Conservation (phyloP, 2,113 vertebrate species). For the Podiceps cristatus region DNA sequence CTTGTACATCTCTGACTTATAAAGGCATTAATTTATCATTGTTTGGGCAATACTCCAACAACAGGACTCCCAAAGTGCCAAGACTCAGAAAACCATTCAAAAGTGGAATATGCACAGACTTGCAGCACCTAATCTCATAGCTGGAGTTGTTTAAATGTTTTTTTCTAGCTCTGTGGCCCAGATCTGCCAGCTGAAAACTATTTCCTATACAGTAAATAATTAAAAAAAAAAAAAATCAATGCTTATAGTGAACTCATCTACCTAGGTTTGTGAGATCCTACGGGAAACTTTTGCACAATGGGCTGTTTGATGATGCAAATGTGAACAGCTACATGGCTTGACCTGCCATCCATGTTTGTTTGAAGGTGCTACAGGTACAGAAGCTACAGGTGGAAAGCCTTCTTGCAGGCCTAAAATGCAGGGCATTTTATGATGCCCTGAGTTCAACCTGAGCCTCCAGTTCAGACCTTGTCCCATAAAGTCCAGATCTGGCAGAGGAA, state of each 20-base stretch:
- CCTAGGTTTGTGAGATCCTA: background rate
- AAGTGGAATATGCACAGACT: fast-evolving
- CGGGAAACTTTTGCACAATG: background rate
- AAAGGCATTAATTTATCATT: background rate
- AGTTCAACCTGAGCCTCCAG: background rate
- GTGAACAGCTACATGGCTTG: background rate
- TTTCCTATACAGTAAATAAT: background rate
- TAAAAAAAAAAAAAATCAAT: background rate
- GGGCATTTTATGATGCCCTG: background rate
- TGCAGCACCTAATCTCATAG: background rate
- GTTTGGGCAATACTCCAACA: background rate
- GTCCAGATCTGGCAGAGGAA: background rate
- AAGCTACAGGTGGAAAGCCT: background rate
- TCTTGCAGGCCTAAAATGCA: background rate
- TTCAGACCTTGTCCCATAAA: background rate
- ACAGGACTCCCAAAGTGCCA: background rate
- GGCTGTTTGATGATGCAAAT: background rate
- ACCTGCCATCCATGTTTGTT: background rate
- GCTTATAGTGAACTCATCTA: background rate
- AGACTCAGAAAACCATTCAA: background rate
- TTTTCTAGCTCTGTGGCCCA: background rate
- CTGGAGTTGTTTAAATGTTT: background rate
- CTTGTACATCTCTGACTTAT: background rate
- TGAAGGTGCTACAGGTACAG: background rate
- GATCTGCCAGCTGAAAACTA: background rate